These are phyloP conservation scores for Eulemur albifrons DNA, from an alignment of 2,797 vertebrate species.

Conservation along the genomic window DNA sequence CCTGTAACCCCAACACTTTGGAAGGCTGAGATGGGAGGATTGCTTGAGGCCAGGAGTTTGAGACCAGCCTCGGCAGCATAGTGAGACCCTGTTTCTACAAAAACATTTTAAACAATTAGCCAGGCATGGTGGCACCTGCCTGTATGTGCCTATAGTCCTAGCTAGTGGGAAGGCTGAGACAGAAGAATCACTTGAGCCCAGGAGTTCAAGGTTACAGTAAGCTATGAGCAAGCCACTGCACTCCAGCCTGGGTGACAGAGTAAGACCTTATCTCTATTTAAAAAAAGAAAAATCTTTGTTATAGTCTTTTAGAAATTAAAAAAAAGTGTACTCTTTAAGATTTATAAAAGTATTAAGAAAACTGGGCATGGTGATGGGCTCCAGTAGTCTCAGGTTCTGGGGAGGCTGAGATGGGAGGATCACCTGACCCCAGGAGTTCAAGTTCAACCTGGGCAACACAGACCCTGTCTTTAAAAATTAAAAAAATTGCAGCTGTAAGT, in stretches of 20 bases:
- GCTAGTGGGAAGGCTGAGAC: neutral
- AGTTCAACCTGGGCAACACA: neutral
- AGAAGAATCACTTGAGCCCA: neutral
- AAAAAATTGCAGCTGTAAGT: too few species aligned
- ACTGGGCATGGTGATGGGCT: neutral
- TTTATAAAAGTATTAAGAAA: neutral
- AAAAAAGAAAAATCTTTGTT: neutral
- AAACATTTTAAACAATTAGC: neutral
- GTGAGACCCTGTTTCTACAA: neutral
- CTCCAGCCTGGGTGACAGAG: too few species aligned
- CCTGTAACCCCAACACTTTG: neutral
- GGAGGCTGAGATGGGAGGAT: neutral
- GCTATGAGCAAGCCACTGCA: neutral
- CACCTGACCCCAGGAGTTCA: neutral
- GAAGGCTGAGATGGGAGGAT: neutral
- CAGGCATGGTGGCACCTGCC: neutral
- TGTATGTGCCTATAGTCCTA: neutral
- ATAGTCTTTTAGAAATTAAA: neutral
- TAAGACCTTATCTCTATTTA: neutral
- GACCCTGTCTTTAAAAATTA: neutral
- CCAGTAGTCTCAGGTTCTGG: neutral
- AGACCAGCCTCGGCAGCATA: neutral
- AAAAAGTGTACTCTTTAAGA: neutral
- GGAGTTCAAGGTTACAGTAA: neutral
- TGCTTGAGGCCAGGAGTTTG: neutral